A percentile compares a stretch with the other conserved stretches of the same genome.
Evolutionary conservation across 1,140 invertebrate genomes (phyloP).

Genomic region (Caenorhabditis latens): DNA sequence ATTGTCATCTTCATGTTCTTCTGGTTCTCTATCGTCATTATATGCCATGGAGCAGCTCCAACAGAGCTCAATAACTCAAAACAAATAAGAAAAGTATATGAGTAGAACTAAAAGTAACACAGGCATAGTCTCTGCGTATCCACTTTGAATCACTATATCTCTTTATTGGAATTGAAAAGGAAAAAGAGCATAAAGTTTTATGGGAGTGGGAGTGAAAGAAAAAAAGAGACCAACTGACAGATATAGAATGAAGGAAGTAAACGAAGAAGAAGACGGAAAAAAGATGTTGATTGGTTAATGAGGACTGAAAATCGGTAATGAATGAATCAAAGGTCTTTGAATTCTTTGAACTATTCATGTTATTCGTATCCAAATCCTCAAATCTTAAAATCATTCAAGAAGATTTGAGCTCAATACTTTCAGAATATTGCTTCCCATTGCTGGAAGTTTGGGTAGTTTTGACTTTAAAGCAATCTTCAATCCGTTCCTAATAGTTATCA

Average conservation of each 20-base stretch:
- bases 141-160: constrained; percentile 50
- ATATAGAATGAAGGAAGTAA: constrained; percentile 22
- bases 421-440: too few species aligned
- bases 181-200: constrained; percentile 53
- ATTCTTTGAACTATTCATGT: too few species aligned
- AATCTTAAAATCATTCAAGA: too few species aligned
- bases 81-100: constrained; percentile 51
- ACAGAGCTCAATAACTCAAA: background rate
- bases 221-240: background rate
- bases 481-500: too few species aligned
- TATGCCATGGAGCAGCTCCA: background rate
- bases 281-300: background rate
- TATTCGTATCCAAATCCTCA: too few species aligned
- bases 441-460: too few species aligned
- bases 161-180: constrained; percentile 50
- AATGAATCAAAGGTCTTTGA: constrained; percentile 14
- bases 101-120: constrained; percentile 42
- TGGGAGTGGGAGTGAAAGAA: constrained; percentile 5
- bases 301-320: background rate
- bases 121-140: constrained; percentile 30
- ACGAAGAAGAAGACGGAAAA: constrained; percentile 11
- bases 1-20: background rate
- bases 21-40: background rate
- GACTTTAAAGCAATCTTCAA: too few species aligned
- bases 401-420: too few species aligned